These are phyloP conservation scores for Hirtodrosophila trivittata DNA, from an alignment of 2,888 invertebrate genomes.

Conservation along the genomic window DNA sequence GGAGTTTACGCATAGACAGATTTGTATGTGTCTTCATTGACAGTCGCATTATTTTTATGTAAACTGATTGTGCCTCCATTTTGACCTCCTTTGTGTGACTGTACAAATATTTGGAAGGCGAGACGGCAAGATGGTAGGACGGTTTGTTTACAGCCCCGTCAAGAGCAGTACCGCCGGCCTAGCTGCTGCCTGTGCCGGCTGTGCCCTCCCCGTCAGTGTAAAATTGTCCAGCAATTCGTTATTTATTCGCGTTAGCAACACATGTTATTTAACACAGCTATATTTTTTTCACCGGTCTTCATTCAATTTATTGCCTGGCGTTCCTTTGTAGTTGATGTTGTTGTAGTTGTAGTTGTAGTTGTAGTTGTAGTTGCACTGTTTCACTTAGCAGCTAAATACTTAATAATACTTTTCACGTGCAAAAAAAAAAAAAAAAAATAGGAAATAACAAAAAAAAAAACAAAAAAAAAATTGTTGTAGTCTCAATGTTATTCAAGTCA, in stretches of 20 bases:
- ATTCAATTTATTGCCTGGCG: constrained; percentile 27
- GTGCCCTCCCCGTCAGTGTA: neutral
- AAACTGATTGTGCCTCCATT: constrained; percentile 54
- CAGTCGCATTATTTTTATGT: constrained; percentile 47
- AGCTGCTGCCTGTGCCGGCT: constrained; percentile 14
- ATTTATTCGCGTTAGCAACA: neutral
- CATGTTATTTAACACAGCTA: constrained; percentile 23
- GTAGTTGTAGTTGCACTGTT: constrained; percentile 31
- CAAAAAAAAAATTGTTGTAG: constrained; percentile 36
- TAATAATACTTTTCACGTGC: constrained; percentile 70
- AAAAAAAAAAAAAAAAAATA: constrained; percentile 68
- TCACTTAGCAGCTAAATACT: constrained; percentile 66
- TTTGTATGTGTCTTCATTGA: constrained; percentile 44
- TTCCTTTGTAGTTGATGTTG: constrained; percentile 32
- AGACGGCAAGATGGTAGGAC: neutral
- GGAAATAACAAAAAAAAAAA: constrained; percentile 58
- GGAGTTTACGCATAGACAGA: constrained; percentile 88
- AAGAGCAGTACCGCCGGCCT: constrained; percentile 13
- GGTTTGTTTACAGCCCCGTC: constrained; percentile 49
- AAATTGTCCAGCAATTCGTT: constrained; percentile 30
- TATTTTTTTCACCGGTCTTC: constrained; percentile 28
- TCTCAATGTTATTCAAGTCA: constrained; percentile 60
- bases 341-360: constrained; percentile 33
- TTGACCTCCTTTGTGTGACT: constrained; percentile 30
- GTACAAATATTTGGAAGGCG: constrained; percentile 31